These are phyloP conservation scores for Callorhinus ursinus DNA, from an alignment of 2,113 vertebrate genomes.

Conservation along the genomic window DNA sequence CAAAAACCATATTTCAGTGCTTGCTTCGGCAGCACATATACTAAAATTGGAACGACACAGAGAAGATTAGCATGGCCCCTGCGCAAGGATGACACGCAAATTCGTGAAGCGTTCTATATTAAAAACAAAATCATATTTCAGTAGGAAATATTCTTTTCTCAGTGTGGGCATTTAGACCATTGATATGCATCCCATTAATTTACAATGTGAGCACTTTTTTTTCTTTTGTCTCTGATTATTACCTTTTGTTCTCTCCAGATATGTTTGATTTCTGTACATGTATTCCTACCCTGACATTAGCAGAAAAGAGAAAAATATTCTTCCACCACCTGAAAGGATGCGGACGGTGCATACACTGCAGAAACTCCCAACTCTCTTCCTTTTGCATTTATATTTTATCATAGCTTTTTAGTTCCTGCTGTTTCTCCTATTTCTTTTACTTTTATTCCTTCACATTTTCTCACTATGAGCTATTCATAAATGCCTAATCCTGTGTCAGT, in stretches of 20 bases:
- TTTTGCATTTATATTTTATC: neutral
- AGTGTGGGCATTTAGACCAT: neutral
- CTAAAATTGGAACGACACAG: too few relatives aligned
- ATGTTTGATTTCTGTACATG: neutral
- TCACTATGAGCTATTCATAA: neutral
- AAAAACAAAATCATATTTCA: neutral
- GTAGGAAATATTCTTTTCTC: neutral
- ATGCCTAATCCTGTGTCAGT: neutral
- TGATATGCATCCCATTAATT: neutral
- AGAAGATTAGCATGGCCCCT: too few relatives aligned
- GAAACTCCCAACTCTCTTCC: neutral
- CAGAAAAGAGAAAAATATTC: neutral
- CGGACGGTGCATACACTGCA: neutral
- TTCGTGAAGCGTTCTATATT: too few relatives aligned
- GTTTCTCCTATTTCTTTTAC: neutral
- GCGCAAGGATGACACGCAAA: too few relatives aligned
- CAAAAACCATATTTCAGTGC: neutral
- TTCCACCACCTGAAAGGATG: neutral
- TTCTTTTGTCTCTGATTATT: neutral
- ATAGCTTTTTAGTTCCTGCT: neutral
- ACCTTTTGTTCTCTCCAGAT: neutral
- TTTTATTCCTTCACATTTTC: neutral
- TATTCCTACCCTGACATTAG: neutral
- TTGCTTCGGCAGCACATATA: too few relatives aligned
- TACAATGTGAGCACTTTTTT: neutral